phyloP scores from a whole-genome alignment of 92 coral and sea anemone genomes.

The Diadumene lineata region DNA sequence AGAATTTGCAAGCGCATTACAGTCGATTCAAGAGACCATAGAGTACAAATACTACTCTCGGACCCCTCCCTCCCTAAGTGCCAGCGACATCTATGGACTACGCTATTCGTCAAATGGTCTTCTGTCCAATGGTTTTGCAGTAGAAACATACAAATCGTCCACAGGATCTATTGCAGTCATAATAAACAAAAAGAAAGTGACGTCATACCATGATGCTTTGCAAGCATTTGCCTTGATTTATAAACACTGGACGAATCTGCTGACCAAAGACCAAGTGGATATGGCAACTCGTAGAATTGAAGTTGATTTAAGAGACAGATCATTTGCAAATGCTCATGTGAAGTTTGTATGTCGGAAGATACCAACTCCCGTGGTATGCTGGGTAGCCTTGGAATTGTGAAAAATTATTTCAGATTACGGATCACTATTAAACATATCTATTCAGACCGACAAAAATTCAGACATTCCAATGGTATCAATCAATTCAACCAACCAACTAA shows the following conservation, averaged over 20 bases:
- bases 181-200: conserved; percentile 23
- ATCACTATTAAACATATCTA: too few species aligned
- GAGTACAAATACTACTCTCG: conserved; percentile 36
- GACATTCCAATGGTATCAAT: too few species aligned
- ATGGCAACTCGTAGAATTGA: conserved; percentile 16
- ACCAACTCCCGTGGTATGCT: conserved; percentile 36
- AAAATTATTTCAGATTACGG: too few species aligned
- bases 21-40: conserved; percentile 11
- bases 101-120: conserved; percentile 19
- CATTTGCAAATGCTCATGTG: conserved; percentile 7
- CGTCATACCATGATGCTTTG: conserved; percentile 25
- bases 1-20: conserved; percentile 22
- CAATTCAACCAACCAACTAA: too few species aligned
- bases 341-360: conserved; percentile 28
- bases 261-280: conserved; percentile 36
- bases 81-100: conserved; percentile 1
- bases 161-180: conserved; percentile 28
- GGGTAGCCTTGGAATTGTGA: conserved; percentile 37
- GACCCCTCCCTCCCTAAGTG: conserved; percentile 10
- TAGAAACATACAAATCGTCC: conserved; percentile 1
- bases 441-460: too few species aligned
- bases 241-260: conserved; percentile 20
- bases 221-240: conserved; percentile 30
- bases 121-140: conserved; percentile 5
- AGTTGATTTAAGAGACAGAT: neutral